A percentile compares a stretch with the other conserved stretches of the same genome.
phyloP scores from a whole-genome alignment of 1,140 invertebrate species.

The Sitophilus oryzae region DNA sequence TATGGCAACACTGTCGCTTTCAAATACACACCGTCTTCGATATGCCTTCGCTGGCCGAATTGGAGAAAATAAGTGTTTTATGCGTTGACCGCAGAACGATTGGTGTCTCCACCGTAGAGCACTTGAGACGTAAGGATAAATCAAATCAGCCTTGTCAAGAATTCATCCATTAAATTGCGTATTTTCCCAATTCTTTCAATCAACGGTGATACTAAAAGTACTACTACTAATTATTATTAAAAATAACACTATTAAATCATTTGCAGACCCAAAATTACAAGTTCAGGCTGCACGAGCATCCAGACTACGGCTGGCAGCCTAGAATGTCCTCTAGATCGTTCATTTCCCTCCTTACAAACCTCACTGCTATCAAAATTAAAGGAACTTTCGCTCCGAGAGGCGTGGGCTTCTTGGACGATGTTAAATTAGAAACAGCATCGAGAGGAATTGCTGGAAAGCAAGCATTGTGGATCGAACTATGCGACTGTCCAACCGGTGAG shows the following conservation, averaged over 20 bases:
- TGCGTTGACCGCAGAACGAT: too few species aligned
- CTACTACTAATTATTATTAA: not conserved
- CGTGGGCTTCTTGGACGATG: slow-evolving; percentile 83
- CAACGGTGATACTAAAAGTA: too few species aligned
- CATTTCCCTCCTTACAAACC: slow-evolving; percentile 84
- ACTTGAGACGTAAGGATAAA: too few species aligned
- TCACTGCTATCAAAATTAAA: slow-evolving; percentile 91
- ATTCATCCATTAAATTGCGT: too few species aligned
- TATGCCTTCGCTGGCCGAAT: too few species aligned
- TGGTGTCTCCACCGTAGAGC: too few species aligned
- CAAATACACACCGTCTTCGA: too few species aligned
- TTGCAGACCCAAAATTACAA: slow-evolving; percentile 58
- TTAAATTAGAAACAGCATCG: slow-evolving; percentile 79
- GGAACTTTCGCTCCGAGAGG: slow-evolving; percentile 83
- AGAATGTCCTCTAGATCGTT: slow-evolving; percentile 78
- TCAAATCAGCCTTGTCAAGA: too few species aligned
- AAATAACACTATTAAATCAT: not conserved
- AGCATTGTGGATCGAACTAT: slow-evolving; percentile 92
- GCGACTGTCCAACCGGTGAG: slow-evolving; percentile 75
- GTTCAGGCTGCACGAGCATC: slow-evolving; percentile 86
- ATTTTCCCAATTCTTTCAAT: too few species aligned
- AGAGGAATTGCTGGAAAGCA: slow-evolving; percentile 71
- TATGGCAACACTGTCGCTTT: too few species aligned
- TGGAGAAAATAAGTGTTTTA: too few species aligned
- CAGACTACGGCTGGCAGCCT: slow-evolving; percentile 88